Evolutionary conservation across 2,888 invertebrate genomes (phyloP), one percentile per base, ranked within the genome.

Genomic region (Drosophila picticornis): DNA sequence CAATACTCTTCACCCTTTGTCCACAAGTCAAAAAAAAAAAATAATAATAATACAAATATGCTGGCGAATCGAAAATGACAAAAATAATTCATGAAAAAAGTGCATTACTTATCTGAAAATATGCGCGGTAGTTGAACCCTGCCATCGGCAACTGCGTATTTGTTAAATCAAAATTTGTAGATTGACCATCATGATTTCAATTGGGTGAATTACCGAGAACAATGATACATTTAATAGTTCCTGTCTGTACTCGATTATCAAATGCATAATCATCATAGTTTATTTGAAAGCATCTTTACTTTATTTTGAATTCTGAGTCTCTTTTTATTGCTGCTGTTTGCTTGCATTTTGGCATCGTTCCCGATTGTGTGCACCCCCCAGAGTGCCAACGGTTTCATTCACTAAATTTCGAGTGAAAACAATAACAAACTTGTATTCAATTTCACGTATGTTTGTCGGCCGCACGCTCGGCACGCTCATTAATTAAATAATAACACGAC

Each of bases 381-480:
- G 53, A 56, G 70, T 27, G 75, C 34, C 56, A 64, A 51, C 70
- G 52, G 29, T 72, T 87, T 83, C 84, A 81, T 83, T 84, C 86
- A 78, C 60, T 70, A 72, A 69, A 75, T 27, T 82, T 86, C 75
- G 67, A 56, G 63, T 55, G 80, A 88, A 85, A 57, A 61, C 56
- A 51, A 69, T 16, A 61, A 59, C 48, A 70, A 75, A 74, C 57
- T 61, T 65, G 52, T 68, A 60, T 67, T 50, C 46, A 61, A 65
- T 38, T 51, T 63, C 36, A 63, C 31, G 51, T 56, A 16, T 77
- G 72, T 68, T 76, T 79, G 72, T 69, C 63, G 76, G 51, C 63
- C 60, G 63, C 76, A 29, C 53, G 16, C 29, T 5, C 1, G 27
- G 22, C 31, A 38, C 31, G 40, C 63, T 76, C 83, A 74, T 76